These are phyloP conservation scores for Drosophila arawakana DNA, from an alignment of 1,140 invertebrate species.

Conservation along the genomic window DNA sequence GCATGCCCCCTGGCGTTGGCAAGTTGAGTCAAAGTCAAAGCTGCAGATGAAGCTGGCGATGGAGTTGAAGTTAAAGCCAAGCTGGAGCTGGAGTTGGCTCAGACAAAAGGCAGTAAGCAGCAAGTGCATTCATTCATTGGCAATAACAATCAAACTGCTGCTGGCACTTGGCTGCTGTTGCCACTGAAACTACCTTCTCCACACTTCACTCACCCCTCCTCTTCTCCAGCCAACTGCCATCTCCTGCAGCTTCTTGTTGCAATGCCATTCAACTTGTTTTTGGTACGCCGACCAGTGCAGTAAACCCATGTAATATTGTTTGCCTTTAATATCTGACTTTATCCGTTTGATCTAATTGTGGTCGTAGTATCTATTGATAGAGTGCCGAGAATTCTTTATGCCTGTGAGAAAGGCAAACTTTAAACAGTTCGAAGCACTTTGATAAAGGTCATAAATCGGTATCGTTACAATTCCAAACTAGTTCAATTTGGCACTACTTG, in stretches of 20 bases:
- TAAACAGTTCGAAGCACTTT: constrained; percentile 37
- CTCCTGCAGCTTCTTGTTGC: constrained; percentile 51
- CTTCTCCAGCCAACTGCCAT: background rate
- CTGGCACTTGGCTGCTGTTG: constrained; percentile 58
- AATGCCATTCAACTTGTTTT: constrained; percentile 78
- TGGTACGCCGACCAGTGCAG: constrained; percentile 27
- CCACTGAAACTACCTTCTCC: constrained; percentile 4
- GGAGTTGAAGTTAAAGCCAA: constrained; percentile 24
- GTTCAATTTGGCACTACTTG: constrained; percentile 69
- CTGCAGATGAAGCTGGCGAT: constrained; percentile 22
- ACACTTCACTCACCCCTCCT: background rate
- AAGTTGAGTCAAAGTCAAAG: constrained; percentile 38
- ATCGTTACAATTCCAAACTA: constrained; percentile 15
- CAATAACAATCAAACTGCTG: constrained; percentile 81
- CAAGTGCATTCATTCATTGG: constrained; percentile 81
- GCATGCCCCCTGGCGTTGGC: constrained; percentile 68
- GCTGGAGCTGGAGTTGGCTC: constrained; percentile 27
- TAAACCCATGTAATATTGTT: constrained; percentile 55
- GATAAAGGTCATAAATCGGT: constrained; percentile 66
- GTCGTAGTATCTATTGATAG: constrained; percentile 36
- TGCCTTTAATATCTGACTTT: constrained; percentile 74
- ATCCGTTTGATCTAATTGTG: constrained; percentile 42
- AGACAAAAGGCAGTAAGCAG: constrained; percentile 59
- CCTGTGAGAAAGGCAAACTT: constrained; percentile 76
- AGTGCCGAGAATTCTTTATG: background rate